Percentiles rank a stretch among this genome's conserved stretches.
These are phyloP conservation scores for Conus ventricosus DNA, from an alignment of 1,140 invertebrate species.

Conservation along the genomic window DNA sequence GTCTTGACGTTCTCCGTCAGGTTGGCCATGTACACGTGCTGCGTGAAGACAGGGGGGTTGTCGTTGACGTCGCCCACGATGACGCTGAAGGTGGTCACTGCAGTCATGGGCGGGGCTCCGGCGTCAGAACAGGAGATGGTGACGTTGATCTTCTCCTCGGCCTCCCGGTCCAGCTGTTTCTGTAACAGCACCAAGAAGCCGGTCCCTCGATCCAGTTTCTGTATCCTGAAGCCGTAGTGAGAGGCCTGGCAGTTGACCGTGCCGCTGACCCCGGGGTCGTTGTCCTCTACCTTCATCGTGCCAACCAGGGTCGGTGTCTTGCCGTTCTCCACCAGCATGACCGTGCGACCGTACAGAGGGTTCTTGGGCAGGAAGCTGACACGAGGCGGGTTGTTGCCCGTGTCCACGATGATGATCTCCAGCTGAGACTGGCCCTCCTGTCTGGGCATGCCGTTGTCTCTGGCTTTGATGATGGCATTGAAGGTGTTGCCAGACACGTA, in stretches of 20 bases:
- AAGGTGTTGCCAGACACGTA: conserved; percentile 45
- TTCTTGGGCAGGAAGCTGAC: conserved; percentile 40
- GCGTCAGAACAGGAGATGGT: conserved; percentile 55
- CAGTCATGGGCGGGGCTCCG: conserved; percentile 49
- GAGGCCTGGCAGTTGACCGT: conserved; percentile 38
- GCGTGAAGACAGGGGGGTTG: conserved; percentile 54
- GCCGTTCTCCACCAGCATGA: conserved; percentile 42
- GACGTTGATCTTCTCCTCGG: conserved; percentile 42
- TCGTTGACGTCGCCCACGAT: conserved; percentile 60
- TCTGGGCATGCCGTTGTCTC: conserved; percentile 37
- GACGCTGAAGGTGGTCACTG: conserved; percentile 47
- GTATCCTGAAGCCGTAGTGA: conserved; percentile 47
- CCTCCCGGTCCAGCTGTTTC: conserved; percentile 56
- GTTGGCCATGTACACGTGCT: conserved; percentile 46
- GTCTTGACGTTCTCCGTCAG: conserved; percentile 43
- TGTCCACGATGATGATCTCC: conserved; percentile 47
- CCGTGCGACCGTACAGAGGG: conserved; percentile 35
- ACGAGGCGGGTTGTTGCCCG: conserved; percentile 47
- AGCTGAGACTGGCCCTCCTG: conserved; percentile 41
- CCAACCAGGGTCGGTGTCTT: conserved; percentile 31
- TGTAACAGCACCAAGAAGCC: conserved; percentile 52
- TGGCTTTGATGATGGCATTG: conserved; percentile 41
- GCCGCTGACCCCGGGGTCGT: conserved; percentile 49
- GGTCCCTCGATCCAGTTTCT: conserved; percentile 43
- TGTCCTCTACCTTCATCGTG: conserved; percentile 45